Evolutionary conservation across 2,888 invertebrate species (phyloP).

Genomic region (Acrobasis repandana): DNA sequence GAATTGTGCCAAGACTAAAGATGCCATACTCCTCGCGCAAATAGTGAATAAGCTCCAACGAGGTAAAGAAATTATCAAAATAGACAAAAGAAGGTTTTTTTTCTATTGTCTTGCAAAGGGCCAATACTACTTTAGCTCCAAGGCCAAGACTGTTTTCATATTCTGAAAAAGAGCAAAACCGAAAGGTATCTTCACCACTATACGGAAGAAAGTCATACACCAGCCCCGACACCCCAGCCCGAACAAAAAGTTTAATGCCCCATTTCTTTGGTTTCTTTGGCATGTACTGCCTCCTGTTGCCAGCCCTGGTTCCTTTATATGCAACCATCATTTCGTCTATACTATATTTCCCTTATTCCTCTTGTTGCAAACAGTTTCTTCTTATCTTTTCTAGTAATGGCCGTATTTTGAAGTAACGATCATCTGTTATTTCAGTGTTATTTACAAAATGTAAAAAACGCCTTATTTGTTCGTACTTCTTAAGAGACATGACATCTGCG

Average conservation of each 20-base stretch:
- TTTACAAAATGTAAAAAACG: no score
- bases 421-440: no score
- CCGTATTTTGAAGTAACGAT: no score
- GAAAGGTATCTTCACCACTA: slow-evolving; percentile 42
- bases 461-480: no score
- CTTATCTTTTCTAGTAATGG: no score
- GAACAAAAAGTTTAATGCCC: slow-evolving; percentile 44
- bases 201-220: slow-evolving; percentile 46
- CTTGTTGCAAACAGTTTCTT: no score
- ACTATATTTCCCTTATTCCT: no score
- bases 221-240: slow-evolving; percentile 42
- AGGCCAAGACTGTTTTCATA: slow-evolving; percentile 35
- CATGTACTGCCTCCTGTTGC: slow-evolving; percentile 43
- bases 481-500: no score
- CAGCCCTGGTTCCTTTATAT: slow-evolving; percentile 47
- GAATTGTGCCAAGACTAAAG: slow-evolving; percentile 26
- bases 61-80: slow-evolving; percentile 26
- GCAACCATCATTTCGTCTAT: slow-evolving; percentile 51
- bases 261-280: slow-evolving; percentile 39
- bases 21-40: slow-evolving; percentile 25
- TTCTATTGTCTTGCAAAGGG: slow-evolving; percentile 32
- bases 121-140: slow-evolving; percentile 38
- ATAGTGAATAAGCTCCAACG: slow-evolving; percentile 1
- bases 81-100: slow-evolving; percentile 20
- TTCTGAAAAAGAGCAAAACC: slow-evolving; percentile 30